Conservation (phyloP, 2,113 vertebrate genomes). For the Pachyramphus minor region DNA sequence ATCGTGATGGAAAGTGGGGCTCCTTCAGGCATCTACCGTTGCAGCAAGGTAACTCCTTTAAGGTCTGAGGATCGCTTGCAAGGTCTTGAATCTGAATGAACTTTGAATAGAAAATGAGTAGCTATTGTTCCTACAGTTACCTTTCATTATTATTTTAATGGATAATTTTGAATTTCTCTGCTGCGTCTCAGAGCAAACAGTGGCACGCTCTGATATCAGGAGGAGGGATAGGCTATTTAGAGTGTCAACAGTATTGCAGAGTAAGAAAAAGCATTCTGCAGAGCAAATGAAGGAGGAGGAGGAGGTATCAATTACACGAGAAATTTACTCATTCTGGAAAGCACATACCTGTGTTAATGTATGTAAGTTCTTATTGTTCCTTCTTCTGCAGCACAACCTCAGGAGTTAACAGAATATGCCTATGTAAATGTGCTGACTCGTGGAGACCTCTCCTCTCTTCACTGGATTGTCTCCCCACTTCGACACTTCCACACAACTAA, state of each 20-base stretch:
- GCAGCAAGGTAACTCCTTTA: constrained; percentile 73
- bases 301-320: background rate
- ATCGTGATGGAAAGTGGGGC: constrained; percentile 89
- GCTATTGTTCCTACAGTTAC: background rate
- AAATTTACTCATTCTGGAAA: background rate
- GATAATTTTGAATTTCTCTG: background rate
- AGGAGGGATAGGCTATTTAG: background rate
- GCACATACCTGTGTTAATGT: background rate
- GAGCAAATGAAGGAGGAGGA: background rate
- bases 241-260: background rate
- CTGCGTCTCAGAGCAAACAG: background rate
- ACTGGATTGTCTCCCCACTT: constrained; percentile 89
- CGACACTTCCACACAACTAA: constrained; percentile 62
- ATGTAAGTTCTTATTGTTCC: background rate
- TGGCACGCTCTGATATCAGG: background rate
- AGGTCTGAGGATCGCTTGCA: background rate
- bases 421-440: constrained; percentile 89
- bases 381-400: constrained; percentile 69
- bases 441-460: constrained; percentile 92
- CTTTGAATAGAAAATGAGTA: background rate
- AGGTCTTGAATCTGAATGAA: background rate
- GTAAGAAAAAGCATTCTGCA: background rate
- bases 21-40: constrained; percentile 85
- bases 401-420: constrained; percentile 82
- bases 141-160: background rate